Evolutionary conservation across 2,888 invertebrate species (phyloP).

Genomic region (Diadegma fenestrale): DNA sequence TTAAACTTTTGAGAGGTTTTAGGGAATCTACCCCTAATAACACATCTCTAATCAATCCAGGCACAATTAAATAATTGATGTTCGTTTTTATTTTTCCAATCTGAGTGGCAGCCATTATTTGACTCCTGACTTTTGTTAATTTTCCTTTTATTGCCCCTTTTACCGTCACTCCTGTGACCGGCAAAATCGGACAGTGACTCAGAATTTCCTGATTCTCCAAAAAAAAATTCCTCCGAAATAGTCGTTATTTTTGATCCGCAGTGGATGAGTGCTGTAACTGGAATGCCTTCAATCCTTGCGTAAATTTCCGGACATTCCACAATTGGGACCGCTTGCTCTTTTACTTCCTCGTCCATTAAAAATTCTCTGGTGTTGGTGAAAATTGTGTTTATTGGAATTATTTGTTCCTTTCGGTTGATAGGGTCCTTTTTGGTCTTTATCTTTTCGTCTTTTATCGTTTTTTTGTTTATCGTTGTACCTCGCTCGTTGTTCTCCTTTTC

Average conservation of each 20-base stretch:
- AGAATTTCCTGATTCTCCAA: not conserved
- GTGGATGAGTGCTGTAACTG: slow-evolving; percentile 10
- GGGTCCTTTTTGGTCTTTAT: not conserved
- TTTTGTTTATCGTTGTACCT: not conserved
- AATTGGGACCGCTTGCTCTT: not conserved
- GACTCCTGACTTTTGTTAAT: not conserved
- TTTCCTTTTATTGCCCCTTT: slow-evolving; percentile 28
- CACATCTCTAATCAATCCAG: slow-evolving; percentile 36
- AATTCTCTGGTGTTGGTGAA: slow-evolving; percentile 4
- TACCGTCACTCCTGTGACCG: slow-evolving; percentile 21
- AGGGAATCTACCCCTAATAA: slow-evolving; percentile 23
- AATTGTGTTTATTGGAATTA: slow-evolving; percentile 5
- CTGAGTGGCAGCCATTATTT: too few relatives aligned
- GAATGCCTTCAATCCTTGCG: not conserved
- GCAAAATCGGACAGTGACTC: slow-evolving; percentile 12
- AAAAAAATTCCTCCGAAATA: slow-evolving; percentile 37
- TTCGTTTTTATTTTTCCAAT: too few relatives aligned
- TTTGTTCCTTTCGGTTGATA: not conserved
- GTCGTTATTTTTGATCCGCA: slow-evolving; percentile 28
- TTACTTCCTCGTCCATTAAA: not conserved
- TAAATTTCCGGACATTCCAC: slow-evolving; percentile 37
- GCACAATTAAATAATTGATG: slow-evolving; percentile 12
- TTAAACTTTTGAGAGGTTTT: slow-evolving; percentile 2
- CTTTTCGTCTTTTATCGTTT: not conserved
- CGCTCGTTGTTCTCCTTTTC: not conserved